Percentiles rank a stretch among this genome's conserved stretches.
These are phyloP conservation scores for Drosophila santomea DNA, from an alignment of 1,140 invertebrate genomes.

Conservation along the genomic window DNA sequence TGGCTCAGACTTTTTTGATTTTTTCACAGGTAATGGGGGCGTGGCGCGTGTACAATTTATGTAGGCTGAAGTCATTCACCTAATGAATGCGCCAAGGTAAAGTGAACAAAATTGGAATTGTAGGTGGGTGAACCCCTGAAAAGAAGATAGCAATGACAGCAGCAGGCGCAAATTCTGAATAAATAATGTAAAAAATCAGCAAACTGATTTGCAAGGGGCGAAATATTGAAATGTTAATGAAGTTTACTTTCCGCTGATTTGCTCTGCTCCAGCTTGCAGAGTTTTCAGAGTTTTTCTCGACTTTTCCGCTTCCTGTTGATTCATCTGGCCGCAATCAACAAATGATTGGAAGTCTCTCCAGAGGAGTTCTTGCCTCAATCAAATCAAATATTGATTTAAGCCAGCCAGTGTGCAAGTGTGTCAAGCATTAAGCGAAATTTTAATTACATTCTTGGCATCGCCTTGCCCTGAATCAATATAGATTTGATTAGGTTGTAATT, in stretches of 20 bases:
- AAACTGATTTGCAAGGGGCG: conserved; percentile 55
- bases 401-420: conserved; percentile 17
- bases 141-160: conserved; percentile 63
- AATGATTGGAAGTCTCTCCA: conserved; percentile 30
- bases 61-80: conserved; percentile 65
- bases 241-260: conserved; percentile 80
- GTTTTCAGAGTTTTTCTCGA: conserved; percentile 24
- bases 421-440: conserved; percentile 20
- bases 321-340: conserved; percentile 63
- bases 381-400: conserved; percentile 44
- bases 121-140: conserved; percentile 4
- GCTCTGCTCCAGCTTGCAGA: conserved; percentile 47
- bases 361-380: conserved; percentile 10
- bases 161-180: conserved; percentile 77
- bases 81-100: conserved; percentile 75
- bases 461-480: not conserved
- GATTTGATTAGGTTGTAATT: conserved; percentile 2
- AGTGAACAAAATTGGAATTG: conserved; percentile 42
- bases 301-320: conserved; percentile 33
- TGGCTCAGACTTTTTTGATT: not conserved
- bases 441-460: conserved; percentile 26
- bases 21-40: conserved; percentile 15
- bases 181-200: conserved; percentile 68
- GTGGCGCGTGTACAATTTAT: conserved; percentile 61
- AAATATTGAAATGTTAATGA: conserved; percentile 82